Base-by-base conservation (phyloP, 2,888 invertebrate species). In the Rhagium mordax region DNA sequence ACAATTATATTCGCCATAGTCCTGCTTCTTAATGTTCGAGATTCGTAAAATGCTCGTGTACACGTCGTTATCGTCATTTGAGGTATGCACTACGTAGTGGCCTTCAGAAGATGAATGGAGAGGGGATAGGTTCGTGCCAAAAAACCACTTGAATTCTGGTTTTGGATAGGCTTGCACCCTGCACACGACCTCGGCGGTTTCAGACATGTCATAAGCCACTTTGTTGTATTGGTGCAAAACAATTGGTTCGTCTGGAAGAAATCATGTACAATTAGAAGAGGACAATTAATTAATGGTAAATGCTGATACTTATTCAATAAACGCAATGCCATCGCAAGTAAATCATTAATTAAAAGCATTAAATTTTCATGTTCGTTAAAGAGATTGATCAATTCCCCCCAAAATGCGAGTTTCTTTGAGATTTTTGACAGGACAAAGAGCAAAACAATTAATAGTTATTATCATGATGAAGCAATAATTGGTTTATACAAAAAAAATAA, bases 141-240 rank as follows among this genome's bases (percentile, higher is more conserved):
- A 96, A 83, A 92, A 95, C 97, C 97, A 98, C 83, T 96, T 96
- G 87, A 97, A 96, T 85, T 96, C 96, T 0, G 97, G 97, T 83
- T 95, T 94, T 0, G 97, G 97, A 87, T 96, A 97, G 0, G 97
- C 96, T 85, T 96, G 95, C 13, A 97, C 96, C 84, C 94, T 93
- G 87, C 97, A 97, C 0, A 94, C 91, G 21, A 98, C 94, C 86
- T 95, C 94, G 0, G 97, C 97, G 0, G 93, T 93, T 87, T 97
- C 96, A 73, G 93, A 90, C 5, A 94, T 88, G 85, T 96, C 96
- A 84, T 93, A 96, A 0, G 97, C 97, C 0, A 97, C 97, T 88
- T 96, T 96, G 83, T 93, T 94, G 86, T 96, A 94, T 83, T 94
- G 94, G 85, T 95, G 94, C 47, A 96, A 90, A 27, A 95, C 92